Evolutionary conservation across 1,140 invertebrate genomes (phyloP), one percentile per base, ranked within the genome.

Genomic region (Procambarus clarkii): DNA sequence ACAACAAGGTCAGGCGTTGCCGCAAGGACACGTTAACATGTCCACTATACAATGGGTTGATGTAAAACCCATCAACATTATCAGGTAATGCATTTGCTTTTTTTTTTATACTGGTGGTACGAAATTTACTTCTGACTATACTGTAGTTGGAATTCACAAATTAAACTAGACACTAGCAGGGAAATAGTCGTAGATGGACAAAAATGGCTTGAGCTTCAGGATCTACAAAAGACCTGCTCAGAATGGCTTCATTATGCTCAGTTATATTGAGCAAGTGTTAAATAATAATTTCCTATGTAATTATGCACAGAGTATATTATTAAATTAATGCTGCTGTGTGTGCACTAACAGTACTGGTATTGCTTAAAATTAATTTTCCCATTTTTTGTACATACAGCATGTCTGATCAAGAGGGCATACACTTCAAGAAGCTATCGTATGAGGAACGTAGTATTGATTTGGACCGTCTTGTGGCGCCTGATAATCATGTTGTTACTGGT

Each of bases 1-100:
- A n/a, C 96, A 97, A 94, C 96, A 98, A 94, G 97, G 96, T 2
- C 94, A 95, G 81, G 94, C 98, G 13, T 93, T 96, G 24, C 95
- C 96, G 58, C 95, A 96, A 79, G 97, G 97, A 0, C 94, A 93
- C 5, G 96, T 98, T 46, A 95, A 97, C 93, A 93, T 93, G 21
- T 95, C 95, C 0, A 96, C 95, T 0, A 93, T 96, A 0, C 93
- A 94, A 15, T 98, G 97, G 97, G 95, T 96, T 92, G 95, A 96
- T 0, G 94, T 97, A 0, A 95, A 96, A n/a, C 95, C 95, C 58
- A 97, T 96, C 91, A 95, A 95, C 34, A 95, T 96, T 60, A 71
- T 81, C n/a, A 92, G 85, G 92, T 93, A 82, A 45, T 48, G 54
- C 18, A n/a, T 64, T 64, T 64, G 60, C 60, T 64, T 18, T 4